These are phyloP conservation scores for Falco peregrinus DNA, from an alignment of 2,797 vertebrate species.

Conservation along the genomic window DNA sequence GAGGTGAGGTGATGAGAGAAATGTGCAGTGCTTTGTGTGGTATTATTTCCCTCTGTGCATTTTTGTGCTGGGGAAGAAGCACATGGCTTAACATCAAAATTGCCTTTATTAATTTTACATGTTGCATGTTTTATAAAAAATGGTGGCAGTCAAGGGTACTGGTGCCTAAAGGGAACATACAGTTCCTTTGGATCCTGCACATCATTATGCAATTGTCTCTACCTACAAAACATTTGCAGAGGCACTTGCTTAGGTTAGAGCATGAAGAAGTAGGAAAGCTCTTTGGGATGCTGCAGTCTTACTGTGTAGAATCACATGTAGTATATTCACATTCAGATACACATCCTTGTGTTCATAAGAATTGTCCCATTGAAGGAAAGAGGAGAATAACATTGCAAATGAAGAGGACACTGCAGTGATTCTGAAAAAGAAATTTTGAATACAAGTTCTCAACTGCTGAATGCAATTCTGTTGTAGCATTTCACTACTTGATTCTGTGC, in stretches of 20 bases:
- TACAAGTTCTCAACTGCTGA: slow-evolving; percentile 6
- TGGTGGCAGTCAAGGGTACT: background rate
- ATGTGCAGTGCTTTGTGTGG: background rate
- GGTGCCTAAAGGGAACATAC: background rate
- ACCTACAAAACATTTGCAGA: background rate
- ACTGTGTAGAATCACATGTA: background rate
- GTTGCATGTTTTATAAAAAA: background rate
- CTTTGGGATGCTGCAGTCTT: background rate
- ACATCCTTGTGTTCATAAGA: background rate
- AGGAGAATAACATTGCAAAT: background rate
- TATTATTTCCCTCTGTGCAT: background rate
- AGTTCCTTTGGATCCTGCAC: background rate
- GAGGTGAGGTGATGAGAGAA: background rate
- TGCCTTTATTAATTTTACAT: background rate
- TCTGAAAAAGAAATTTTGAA: background rate
- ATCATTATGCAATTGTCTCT: background rate
- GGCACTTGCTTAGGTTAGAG: background rate
- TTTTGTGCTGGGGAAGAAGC: background rate
- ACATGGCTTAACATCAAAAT: background rate
- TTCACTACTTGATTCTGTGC: background rate
- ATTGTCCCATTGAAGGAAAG: background rate
- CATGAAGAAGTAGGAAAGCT: background rate
- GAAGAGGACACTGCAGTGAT: background rate
- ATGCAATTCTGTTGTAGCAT: slow-evolving; percentile 26
- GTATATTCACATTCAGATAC: background rate